A percentile compares a stretch with the other conserved stretches of the same genome.
Conservation (phyloP, 92 coral and sea anemone genomes). For the Epizoanthus scotinus region DNA sequence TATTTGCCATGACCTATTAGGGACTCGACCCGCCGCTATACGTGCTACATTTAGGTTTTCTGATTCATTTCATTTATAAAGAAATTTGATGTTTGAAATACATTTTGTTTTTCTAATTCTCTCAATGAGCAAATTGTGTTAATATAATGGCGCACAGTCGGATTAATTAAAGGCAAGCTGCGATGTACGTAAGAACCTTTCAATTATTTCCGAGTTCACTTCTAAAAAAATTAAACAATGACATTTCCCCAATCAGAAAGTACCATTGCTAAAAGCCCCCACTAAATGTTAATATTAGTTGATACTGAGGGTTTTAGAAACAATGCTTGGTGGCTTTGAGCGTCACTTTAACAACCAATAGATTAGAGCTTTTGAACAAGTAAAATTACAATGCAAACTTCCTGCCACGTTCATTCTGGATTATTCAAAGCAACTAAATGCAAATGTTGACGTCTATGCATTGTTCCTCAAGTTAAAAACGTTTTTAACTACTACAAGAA, state of each 20-base stretch:
- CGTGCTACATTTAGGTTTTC: too few relatives aligned
- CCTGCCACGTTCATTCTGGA: conserved; percentile 13
- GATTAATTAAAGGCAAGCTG: conserved; percentile 17
- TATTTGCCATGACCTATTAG: background rate
- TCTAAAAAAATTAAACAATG: background rate
- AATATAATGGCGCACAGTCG: background rate
- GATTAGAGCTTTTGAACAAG: conserved; percentile 11
- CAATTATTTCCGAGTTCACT: background rate
- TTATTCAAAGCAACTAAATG: conserved; percentile 5
- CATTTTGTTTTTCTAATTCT: background rate
- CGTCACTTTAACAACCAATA: conserved; percentile 26
- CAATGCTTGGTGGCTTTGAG: conserved; percentile 28
- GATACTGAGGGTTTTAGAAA: background rate
- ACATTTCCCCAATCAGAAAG: conserved; percentile 18
- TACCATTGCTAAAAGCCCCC: background rate
- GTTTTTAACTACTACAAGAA: background rate
- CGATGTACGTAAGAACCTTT: conserved; percentile 10
- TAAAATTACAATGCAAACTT: background rate
- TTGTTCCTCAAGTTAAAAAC: background rate
- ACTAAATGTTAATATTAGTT: conserved; percentile 9
- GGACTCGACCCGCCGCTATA: background rate
- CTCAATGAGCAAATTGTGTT: background rate
- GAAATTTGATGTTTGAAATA: background rate
- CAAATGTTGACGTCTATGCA: background rate
- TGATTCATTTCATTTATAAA: background rate